Conservation (phyloP, 37 sponge, comb jelly and placozoan genomes). For the Petrosia ficiformis region DNA sequence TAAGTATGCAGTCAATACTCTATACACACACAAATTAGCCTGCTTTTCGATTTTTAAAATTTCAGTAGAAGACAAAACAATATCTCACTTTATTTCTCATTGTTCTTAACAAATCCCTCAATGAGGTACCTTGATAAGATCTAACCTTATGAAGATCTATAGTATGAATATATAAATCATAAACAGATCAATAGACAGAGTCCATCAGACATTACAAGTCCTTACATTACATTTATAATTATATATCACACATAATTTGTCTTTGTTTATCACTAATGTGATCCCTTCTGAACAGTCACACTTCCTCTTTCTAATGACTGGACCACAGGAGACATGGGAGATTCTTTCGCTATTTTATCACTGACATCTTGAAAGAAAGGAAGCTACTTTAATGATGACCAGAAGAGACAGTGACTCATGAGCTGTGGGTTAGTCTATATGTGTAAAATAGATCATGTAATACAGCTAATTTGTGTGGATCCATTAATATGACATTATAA, state of each 20-base stretch:
- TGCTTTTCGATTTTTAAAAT: too few relatives aligned
- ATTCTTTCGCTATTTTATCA: slow-evolving; percentile 90
- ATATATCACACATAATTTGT: slow-evolving; percentile 46
- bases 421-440: slow-evolving; percentile 33
- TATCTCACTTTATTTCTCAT: slow-evolving; percentile 87
- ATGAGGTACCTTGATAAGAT: slow-evolving; percentile 76
- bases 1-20: too few relatives aligned
- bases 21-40: too few relatives aligned
- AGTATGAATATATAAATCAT: background rate
- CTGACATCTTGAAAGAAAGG: slow-evolving; percentile 92
- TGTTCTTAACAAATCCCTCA: slow-evolving; percentile 84
- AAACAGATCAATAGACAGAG: background rate
- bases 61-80: too few relatives aligned
- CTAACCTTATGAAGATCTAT: slow-evolving; percentile 75
- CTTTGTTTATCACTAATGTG: slow-evolving; percentile 70
- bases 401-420: slow-evolving; percentile 80
- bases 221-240: too few relatives aligned
- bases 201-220: too few relatives aligned
- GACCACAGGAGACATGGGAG: slow-evolving; percentile 49
- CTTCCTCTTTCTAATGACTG: slow-evolving; percentile 58
- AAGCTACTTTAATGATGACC: slow-evolving; percentile 73
- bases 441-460: too few relatives aligned
- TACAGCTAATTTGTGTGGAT: too few relatives aligned
- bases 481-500: too few relatives aligned
- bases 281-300: slow-evolving; percentile 60